Percentiles rank a stretch among this genome's conserved stretches.
phyloP scores from a whole-genome alignment of 1,140 invertebrate species.

The Papilio glaucus region DNA sequence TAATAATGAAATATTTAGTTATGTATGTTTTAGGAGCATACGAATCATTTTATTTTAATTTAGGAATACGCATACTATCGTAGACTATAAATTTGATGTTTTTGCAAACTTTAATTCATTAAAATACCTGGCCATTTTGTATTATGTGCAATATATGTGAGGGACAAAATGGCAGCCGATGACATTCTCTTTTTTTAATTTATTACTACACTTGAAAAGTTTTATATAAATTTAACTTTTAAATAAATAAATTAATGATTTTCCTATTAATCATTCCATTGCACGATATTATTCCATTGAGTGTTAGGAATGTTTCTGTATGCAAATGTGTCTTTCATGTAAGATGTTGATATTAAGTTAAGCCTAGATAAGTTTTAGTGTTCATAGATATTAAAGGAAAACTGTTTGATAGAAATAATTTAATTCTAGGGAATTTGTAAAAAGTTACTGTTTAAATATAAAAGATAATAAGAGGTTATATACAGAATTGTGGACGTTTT shows the following conservation, averaged over 20 bases:
- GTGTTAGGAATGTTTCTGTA: background rate
- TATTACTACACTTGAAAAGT: slow-evolving; percentile 15
- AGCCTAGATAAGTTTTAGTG: slow-evolving; percentile 44
- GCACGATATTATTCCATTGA: background rate
- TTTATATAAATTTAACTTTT: slow-evolving; percentile 1
- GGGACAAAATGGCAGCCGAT: slow-evolving; percentile 3
- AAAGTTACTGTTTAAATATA: slow-evolving; percentile 46
- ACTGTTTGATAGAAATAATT: slow-evolving; percentile 28
- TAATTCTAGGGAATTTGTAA: slow-evolving; percentile 47
- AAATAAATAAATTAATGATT: background rate
- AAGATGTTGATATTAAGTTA: slow-evolving; percentile 29
- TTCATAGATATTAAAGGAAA: slow-evolving; percentile 42
- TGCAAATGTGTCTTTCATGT: background rate
- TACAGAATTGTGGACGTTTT: slow-evolving; percentile 37
- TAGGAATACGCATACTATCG: background rate
- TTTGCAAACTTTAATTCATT: background rate
- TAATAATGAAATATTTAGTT: slow-evolving; percentile 1
- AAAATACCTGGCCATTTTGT: slow-evolving; percentile 8
- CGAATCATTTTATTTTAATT: background rate
- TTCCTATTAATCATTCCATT: slow-evolving; percentile 8
- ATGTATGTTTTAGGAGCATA: background rate
- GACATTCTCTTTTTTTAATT: slow-evolving; percentile 24
- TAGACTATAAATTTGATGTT: background rate
- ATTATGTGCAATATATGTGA: slow-evolving; percentile 10
- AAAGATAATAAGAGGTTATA: slow-evolving; percentile 54